A percentile compares a stretch with the other conserved stretches of the same genome.
Conservation (phyloP, 2,888 invertebrate species). For the Adela reaumurella region DNA sequence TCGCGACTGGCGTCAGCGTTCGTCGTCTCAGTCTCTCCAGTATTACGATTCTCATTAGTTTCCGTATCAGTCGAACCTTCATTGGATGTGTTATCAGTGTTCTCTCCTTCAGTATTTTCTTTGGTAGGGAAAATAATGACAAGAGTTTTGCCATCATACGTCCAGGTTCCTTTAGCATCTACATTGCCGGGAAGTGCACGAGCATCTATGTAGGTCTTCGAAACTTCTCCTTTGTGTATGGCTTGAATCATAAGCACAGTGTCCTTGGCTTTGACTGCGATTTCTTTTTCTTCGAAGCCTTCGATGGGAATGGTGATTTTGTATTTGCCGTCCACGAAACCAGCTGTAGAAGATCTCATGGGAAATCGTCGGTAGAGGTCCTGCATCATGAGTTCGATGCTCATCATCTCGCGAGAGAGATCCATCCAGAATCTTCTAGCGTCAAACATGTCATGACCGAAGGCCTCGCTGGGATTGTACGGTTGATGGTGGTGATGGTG, state of each 20-base stretch:
- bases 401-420: conserved; percentile 18
- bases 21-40: not conserved
- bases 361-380: conserved; percentile 26
- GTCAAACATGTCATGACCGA: conserved; percentile 25
- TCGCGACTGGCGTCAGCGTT: not conserved
- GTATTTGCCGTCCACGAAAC: conserved; percentile 24
- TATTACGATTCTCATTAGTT: not conserved
- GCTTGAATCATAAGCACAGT: conserved; percentile 38
- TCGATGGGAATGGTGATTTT: conserved; percentile 24
- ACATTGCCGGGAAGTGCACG: conserved; percentile 25
- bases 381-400: conserved; percentile 23
- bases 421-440: conserved; percentile 29
- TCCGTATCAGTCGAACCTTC: not conserved
- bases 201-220: conserved; percentile 24
- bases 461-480: conserved; percentile 9
- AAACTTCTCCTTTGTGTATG: conserved; percentile 14
- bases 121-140: conserved; percentile 28
- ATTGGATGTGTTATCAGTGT: too few species aligned
- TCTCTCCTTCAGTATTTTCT: not conserved
- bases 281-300: conserved; percentile 32
- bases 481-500: not conserved
- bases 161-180: conserved; percentile 31
- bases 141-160: conserved; percentile 22
- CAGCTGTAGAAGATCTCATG: conserved; percentile 15
- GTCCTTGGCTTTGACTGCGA: conserved; percentile 33